Base-by-base conservation (phyloP, 2,888 invertebrate genomes). In the Yponomeuta evonymella region DNA sequence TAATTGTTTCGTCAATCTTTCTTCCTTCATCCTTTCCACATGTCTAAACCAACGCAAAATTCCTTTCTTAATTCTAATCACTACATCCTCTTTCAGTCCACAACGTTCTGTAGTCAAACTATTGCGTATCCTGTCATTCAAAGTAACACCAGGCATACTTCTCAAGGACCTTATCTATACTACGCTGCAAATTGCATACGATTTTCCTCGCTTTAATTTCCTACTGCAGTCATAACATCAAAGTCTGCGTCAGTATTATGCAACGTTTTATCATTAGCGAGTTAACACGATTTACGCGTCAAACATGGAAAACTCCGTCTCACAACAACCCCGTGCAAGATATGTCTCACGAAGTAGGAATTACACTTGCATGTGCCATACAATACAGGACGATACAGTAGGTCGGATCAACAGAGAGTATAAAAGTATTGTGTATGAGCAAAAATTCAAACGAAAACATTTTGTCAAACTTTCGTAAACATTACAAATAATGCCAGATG, bases 221-320 rank as follows among this genome's bases (percentile, higher is more conserved):
- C 51, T 15, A 15, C 15, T 15, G 51, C 15, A 58, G 51, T 58
- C 51, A 5, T 58, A 58, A 58, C 12, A 58, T 58, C 15, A 3
- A 58, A 43, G 43, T 5, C 15, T 58, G 5, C 51, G 51, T 58
- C 51, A 58, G 51, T 58, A 15, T 58, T 58, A 58, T 58, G 51
- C 3, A 58, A 58, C 15, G 12, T 58, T 3, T 58, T 58, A 58
- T 58, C 51, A 58, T 9, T 15, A 58, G 15, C 15, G 15, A 58
- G 51, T 58, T 15, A 58, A 58, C 51, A 58, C 9, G 9, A 58
- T 15, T 58, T 15, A 58, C 51, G 15, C 51, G 51, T 15, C 51
- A 58, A 58, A 58, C 51, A 58, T 58, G 51, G 51, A 58, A 58
- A 58, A 58, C 51, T 58, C 51, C 51, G 51, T 58, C 51, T 58